Evolutionary conservation across 2,888 invertebrate species (phyloP).

Genomic region (Tridacna gigas): DNA sequence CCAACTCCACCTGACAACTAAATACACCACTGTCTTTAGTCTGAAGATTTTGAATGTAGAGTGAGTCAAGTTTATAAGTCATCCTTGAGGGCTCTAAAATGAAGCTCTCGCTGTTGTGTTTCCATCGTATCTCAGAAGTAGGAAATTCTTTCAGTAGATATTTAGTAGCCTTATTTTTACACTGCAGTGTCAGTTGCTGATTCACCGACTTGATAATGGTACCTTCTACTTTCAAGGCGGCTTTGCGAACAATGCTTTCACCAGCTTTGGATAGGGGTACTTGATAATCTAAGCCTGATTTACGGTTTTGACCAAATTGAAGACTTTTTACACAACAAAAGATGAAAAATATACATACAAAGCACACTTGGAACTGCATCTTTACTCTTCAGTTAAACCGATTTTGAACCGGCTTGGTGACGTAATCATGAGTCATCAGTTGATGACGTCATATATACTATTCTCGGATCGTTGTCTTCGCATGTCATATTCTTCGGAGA

Average conservation of each 20-base stretch:
- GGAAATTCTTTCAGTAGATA: slow-evolving; percentile 34
- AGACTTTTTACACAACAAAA: no score
- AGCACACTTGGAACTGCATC: no score
- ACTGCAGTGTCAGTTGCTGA: slow-evolving; percentile 36
- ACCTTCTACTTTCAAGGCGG: background rate
- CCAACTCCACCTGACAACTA: slow-evolving; percentile 41
- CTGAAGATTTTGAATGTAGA: slow-evolving; percentile 47
- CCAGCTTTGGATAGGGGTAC: slow-evolving; percentile 2
- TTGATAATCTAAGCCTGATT: no score
- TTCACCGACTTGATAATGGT: background rate
- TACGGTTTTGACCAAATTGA: no score
- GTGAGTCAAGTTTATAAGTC: slow-evolving; percentile 27
- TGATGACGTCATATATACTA: no score
- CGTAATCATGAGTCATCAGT: no score
- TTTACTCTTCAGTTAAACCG: no score
- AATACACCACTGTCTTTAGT: slow-evolving; percentile 55
- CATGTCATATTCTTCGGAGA: no score
- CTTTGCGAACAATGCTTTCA: background rate
- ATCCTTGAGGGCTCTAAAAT: slow-evolving; percentile 45
- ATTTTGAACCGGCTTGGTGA: no score
- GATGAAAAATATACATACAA: no score
- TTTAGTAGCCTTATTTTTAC: slow-evolving; percentile 41
- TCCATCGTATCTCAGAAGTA: slow-evolving; percentile 48
- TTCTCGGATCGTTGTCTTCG: no score
- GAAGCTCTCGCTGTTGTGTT: slow-evolving; percentile 53